phyloP scores from a whole-genome alignment of 2,888 invertebrate genomes.

The Xanthia togata region DNA sequence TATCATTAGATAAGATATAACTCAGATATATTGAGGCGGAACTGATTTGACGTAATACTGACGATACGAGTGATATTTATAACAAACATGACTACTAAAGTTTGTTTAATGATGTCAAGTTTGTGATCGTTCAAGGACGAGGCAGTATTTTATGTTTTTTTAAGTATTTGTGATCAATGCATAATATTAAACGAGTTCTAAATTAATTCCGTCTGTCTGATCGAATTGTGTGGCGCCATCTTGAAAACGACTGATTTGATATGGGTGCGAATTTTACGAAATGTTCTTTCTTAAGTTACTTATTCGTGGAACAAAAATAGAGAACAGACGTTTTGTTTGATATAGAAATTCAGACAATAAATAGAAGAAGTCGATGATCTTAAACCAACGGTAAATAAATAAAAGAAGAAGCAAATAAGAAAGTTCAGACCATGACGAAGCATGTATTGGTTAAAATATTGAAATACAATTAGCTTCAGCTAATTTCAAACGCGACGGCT shows the following conservation, averaged over 20 bases:
- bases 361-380: conserved; percentile 6
- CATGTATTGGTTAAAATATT: conserved; percentile 50
- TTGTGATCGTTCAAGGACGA: conserved; percentile 49
- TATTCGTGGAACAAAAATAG: background rate
- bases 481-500: conserved; percentile 56
- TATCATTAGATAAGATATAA: conserved; percentile 55
- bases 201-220: background rate
- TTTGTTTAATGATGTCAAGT: conserved; percentile 61
- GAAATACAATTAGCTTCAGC: conserved; percentile 52
- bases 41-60: conserved; percentile 66
- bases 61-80: conserved; percentile 40
- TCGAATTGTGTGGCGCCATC: background rate
- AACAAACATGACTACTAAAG: conserved; percentile 37
- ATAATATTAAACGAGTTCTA: conserved; percentile 35
- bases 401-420: conserved; percentile 36
- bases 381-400: conserved; percentile 7
- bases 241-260: background rate
- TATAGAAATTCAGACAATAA: background rate
- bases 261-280: background rate
- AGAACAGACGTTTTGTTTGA: background rate
- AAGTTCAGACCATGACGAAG: conserved; percentile 38
- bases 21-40: conserved; percentile 50
- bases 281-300: background rate
- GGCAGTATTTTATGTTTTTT: conserved; percentile 41
- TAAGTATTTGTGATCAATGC: conserved; percentile 42